phyloP scores from a whole-genome alignment of 2,113 vertebrate species.

The Garra rufa region DNA sequence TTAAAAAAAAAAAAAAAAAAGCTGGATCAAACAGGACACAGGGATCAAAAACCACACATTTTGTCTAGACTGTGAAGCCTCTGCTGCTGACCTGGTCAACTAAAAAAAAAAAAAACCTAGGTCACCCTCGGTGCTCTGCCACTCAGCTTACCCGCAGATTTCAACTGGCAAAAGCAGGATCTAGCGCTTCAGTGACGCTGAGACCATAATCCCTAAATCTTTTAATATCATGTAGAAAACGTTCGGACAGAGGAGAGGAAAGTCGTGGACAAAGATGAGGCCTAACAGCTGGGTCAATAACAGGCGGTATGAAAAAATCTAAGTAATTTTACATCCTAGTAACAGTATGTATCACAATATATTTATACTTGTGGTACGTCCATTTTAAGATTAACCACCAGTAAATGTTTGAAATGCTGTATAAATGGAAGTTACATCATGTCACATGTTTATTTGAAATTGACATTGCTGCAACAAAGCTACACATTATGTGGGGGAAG shows the following conservation, averaged over 20 bases:
- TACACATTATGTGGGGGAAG: background rate
- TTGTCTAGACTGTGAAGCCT: background rate
- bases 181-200: conserved; percentile 31
- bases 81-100: background rate
- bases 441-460: background rate
- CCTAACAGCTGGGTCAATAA: background rate
- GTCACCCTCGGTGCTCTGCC: background rate
- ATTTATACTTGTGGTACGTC: background rate
- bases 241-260: conserved; percentile 33
- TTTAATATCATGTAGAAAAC: conserved; percentile 58
- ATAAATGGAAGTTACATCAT: background rate
- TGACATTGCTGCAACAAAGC: background rate
- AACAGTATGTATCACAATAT: background rate
- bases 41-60: background rate
- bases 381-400: background rate
- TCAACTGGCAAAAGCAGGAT: conserved; percentile 41
- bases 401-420: background rate
- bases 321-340: background rate
- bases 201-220: conserved; percentile 57
- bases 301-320: background rate
- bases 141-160: conserved; percentile 43
- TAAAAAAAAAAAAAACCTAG: background rate
- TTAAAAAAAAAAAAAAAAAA: background rate
- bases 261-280: conserved; percentile 26
- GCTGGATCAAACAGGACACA: background rate